phyloP scores from a whole-genome alignment of 2,888 invertebrate genomes.

The Sarcophaga subvicina region DNA sequence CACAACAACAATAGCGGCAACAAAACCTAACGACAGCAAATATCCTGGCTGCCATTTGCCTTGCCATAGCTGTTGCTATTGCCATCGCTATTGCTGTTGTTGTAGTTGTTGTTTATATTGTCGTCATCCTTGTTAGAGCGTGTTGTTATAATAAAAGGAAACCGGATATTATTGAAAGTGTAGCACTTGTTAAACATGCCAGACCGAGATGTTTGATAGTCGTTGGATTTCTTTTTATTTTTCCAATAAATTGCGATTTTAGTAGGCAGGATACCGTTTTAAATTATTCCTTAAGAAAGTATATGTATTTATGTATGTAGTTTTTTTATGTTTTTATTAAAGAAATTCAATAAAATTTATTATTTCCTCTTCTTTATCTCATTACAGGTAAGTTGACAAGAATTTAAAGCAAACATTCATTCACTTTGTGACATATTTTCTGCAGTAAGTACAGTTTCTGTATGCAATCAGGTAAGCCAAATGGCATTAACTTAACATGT shows the following conservation, averaged over 20 bases:
- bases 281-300: constrained; percentile 28
- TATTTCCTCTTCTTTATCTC: constrained; percentile 67
- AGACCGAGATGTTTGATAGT: constrained; percentile 12
- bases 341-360: constrained; percentile 44
- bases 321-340: constrained; percentile 14
- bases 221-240: constrained; percentile 8
- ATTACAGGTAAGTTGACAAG: constrained; percentile 76
- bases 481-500: too few species aligned
- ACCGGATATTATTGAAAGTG: constrained; percentile 72
- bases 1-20: too few species aligned
- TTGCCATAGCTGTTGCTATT: constrained; percentile 4
- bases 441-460: constrained; percentile 29
- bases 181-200: constrained; percentile 66
- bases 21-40: too few species aligned
- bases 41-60: too few species aligned
- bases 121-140: constrained; percentile 61
- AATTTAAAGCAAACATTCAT: neutral
- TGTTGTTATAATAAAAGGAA: constrained; percentile 66
- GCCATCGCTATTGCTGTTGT: neutral
- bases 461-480: neutral
- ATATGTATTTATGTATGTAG: neutral
- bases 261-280: constrained; percentile 57
- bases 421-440: neutral
- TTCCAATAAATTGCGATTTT: constrained; percentile 48
- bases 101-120: constrained; percentile 8